Evolutionary conservation across 2,113 vertebrate species (phyloP), one percentile per base, ranked within the genome.

Genomic region (Neoarius graeffei): DNA sequence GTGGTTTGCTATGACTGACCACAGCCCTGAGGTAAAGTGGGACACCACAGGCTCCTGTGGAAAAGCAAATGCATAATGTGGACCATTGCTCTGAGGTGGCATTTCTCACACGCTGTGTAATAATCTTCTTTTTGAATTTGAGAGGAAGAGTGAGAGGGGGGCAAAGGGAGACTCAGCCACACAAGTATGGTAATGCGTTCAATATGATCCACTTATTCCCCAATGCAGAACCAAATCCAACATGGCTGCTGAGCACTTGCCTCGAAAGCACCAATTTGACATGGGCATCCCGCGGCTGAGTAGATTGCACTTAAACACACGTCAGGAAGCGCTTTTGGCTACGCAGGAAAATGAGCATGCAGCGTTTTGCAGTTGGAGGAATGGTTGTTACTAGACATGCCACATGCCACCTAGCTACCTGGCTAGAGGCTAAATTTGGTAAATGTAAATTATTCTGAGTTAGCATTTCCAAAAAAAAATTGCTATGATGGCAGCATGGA

Each of bases 371-470:
- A 89, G 79, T 83, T 88, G 54, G 79, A 59, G 85, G 76, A 84
- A 83, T 71, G 81, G 54, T 69, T 85, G 81, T 89, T 89, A 86
- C 81, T 85, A 57, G 35, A 85, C 86, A 85, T 50, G 84, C 80
- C 56, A 85, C 86, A 87, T 35, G 84, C 73, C 56, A 81, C 19
- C 50, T 62, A 86, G 23, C 30, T 19, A 76, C 56, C 81, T 48
- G 80, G 81, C 42, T 23, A 35, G 77, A 62, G 76, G 60, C 50
- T 87, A 57, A 13, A 83, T 82, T 85, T 76, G 23, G 30, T n/a
- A 85, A 89, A 83, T 91, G 94, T 94, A 93, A 89, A 81, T 92
- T 93, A 93, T 94, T 93, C 94, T 93, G 57, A 42, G 30, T 60
- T 62, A 81, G 7, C 79, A 30, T 59, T 30, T 59, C 27, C 19